These are phyloP conservation scores for Saguinus imperator DNA, from an alignment of 2,113 vertebrate genomes.

Conservation along the genomic window DNA sequence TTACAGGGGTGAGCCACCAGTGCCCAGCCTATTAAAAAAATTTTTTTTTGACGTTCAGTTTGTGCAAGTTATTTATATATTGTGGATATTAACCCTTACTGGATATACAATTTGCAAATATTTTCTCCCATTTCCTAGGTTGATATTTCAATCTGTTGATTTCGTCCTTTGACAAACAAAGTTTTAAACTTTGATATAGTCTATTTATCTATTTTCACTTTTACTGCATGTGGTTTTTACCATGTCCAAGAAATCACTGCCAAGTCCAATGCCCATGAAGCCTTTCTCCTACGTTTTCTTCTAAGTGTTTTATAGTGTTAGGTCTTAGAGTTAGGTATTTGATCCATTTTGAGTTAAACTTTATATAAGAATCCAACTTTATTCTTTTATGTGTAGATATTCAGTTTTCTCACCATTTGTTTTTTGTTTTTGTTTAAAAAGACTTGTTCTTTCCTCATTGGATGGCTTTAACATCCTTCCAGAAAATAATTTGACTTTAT, in stretches of 20 bases:
- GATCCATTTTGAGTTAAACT: neutral
- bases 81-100: neutral
- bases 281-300: neutral
- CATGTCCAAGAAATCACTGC: neutral
- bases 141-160: neutral
- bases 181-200: neutral
- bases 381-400: neutral
- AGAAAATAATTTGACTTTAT: neutral
- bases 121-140: neutral
- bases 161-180: neutral
- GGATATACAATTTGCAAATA: neutral
- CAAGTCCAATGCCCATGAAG: neutral
- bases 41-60: neutral
- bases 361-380: neutral
- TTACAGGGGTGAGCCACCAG: too few species aligned
- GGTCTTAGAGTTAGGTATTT: neutral
- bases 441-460: neutral
- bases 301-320: neutral
- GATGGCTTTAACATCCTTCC: neutral
- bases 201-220: neutral
- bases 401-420: neutral
- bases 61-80: neutral
- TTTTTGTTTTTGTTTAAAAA: neutral
- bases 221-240: neutral
- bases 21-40: too few species aligned